Conservation (phyloP, 2,113 vertebrate species). For the Prionailurus viverrinus region DNA sequence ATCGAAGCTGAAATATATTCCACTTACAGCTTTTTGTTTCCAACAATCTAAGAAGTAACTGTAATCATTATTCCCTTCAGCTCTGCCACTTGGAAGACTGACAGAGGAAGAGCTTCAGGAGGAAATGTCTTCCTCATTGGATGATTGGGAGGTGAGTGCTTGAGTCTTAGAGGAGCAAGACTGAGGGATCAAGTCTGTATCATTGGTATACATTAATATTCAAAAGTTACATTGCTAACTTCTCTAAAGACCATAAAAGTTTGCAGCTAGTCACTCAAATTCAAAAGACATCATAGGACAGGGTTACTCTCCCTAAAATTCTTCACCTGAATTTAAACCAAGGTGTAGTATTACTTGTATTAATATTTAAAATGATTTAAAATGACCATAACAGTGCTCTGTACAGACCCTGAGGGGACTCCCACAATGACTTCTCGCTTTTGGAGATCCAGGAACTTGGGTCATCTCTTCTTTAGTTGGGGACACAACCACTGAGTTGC, state of each 20-base stretch:
- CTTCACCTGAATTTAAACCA: neutral
- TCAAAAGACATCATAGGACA: neutral
- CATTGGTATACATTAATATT: neutral
- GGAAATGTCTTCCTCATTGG: neutral
- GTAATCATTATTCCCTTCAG: neutral
- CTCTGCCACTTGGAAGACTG: neutral
- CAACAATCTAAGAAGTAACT: neutral
- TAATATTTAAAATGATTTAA: neutral
- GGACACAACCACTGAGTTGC: neutral
- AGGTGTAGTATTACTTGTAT: neutral
- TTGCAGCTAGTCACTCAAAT: neutral
- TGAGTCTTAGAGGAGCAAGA: neutral
- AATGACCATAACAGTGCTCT: neutral
- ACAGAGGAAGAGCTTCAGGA: neutral
- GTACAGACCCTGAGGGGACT: fast-evolving
- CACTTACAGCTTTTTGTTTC: neutral
- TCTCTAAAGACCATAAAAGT: neutral
- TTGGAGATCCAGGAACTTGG: neutral
- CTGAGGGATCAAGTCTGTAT: neutral
- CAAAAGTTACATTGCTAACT: neutral
- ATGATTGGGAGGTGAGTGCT: fast-evolving
- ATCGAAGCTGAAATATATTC: constrained; percentile 36
- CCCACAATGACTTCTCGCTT: neutral
- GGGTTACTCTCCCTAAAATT: neutral
- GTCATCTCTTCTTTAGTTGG: neutral